A percentile compares a stretch with the other conserved stretches of the same genome.
phyloP scores from a whole-genome alignment of 2,797 vertebrate genomes.

The Rhinella marina region DNA sequence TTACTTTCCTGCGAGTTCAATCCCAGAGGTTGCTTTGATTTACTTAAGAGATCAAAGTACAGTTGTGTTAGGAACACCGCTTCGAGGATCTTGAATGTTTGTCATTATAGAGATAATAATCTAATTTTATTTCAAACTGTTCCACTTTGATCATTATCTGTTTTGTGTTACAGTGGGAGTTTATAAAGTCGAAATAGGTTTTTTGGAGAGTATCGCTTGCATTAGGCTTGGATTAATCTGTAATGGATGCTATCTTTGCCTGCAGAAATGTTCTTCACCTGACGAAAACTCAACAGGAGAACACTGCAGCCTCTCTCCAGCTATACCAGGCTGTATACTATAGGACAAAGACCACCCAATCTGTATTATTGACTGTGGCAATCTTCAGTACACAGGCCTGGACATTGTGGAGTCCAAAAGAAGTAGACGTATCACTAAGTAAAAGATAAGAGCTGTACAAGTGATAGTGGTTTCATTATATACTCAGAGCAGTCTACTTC shows the following conservation, averaged over 20 bases:
- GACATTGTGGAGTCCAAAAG: not conserved
- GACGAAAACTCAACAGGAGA: not conserved
- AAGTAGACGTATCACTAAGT: no score
- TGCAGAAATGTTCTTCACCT: not conserved
- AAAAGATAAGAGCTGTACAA: no score
- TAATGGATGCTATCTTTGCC: conserved; percentile 20
- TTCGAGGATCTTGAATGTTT: conserved; percentile 30
- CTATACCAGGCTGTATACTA: not conserved
- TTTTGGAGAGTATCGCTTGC: conserved; percentile 6
- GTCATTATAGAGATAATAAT: conserved; percentile 47
- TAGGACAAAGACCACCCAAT: not conserved
- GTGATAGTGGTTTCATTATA: no score
- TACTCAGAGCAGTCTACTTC: no score
- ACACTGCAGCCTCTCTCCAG: not conserved
- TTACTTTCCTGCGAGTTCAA: conserved; percentile 12
- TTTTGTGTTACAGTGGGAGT: conserved; percentile 13
- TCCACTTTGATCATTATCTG: conserved; percentile 47
- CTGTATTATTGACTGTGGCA: not conserved
- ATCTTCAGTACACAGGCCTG: not conserved
- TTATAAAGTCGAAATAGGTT: conserved; percentile 6
- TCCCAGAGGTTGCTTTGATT: conserved; percentile 32
- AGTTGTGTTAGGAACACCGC: conserved; percentile 4
- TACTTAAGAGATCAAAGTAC: conserved; percentile 44
- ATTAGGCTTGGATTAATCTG: not conserved
- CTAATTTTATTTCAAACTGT: conserved; percentile 27